phyloP scores from a whole-genome alignment of 2,113 vertebrate genomes.

The Desmodus rotundus region DNA sequence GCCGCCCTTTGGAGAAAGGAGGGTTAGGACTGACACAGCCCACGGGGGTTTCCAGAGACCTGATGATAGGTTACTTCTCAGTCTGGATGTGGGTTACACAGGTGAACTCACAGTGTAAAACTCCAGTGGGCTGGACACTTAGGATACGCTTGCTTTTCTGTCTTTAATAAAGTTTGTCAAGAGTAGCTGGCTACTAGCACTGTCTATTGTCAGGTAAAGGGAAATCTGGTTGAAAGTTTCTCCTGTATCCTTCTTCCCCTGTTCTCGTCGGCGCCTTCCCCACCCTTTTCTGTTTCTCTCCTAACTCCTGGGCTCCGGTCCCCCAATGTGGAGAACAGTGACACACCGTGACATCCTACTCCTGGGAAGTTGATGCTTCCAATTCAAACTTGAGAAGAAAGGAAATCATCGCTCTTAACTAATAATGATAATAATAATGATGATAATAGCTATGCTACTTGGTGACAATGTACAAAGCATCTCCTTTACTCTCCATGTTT shows the following conservation, averaged over 20 bases:
- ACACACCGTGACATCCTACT: not conserved
- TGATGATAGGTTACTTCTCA: not conserved
- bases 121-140: not conserved
- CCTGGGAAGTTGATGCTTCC: not conserved
- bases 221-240: accelerated
- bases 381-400: not conserved
- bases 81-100: not conserved
- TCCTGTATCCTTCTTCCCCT: no score
- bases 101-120: not conserved
- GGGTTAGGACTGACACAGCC: no score
- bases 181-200: not conserved
- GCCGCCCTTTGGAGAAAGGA: not conserved
- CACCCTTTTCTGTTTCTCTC: not conserved
- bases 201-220: not conserved
- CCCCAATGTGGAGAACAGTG: not conserved
- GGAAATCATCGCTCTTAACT: not conserved
- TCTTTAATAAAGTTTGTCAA: not conserved
- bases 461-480: not conserved
- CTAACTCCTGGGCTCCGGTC: not conserved
- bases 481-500: not conserved
- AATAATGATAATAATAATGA: not conserved
- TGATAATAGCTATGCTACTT: not conserved
- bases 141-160: not conserved
- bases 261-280: accelerated
- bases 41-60: accelerated